A percentile compares a stretch with the other conserved stretches of the same genome.
Evolutionary conservation across 2,113 vertebrate genomes (phyloP).

Genomic region (Phalacrocorax aristotelis): DNA sequence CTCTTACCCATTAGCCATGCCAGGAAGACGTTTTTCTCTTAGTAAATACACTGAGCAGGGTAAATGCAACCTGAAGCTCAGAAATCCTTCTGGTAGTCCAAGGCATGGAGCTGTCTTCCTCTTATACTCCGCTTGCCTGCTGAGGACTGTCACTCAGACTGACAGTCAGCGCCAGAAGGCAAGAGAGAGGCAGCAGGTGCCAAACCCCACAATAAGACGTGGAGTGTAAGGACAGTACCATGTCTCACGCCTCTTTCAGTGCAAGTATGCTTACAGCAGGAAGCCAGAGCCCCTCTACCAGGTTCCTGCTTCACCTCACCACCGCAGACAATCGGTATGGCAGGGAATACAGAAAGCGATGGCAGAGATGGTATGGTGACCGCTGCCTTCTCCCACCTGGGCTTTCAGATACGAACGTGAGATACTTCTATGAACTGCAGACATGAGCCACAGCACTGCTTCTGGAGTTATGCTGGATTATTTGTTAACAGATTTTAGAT

Average conservation of each 20-base stretch:
- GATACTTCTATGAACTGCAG: not conserved
- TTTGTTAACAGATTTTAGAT: not conserved
- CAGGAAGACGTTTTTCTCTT: not conserved
- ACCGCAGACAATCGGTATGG: rapidly evolving
- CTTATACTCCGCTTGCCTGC: rapidly evolving
- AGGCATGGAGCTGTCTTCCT: not conserved
- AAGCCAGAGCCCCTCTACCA: not conserved
- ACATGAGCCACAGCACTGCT: not conserved
- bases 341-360: not conserved
- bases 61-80: not conserved
- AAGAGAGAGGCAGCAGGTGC: not conserved
- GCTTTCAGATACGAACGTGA: not conserved
- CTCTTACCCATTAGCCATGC: constrained; percentile 31
- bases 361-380: rapidly evolving
- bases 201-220: not conserved
- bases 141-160: not conserved
- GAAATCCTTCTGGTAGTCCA: not conserved
- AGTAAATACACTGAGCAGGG: not conserved
- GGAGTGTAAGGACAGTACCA: not conserved
- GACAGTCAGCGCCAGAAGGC: not conserved
- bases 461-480: not conserved
- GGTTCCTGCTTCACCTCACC: not conserved
- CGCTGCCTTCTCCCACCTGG: not conserved
- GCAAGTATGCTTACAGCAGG: not conserved
- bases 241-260: rapidly evolving